Conservation (phyloP, 2,888 invertebrate species). For the Elysia crispata region DNA sequence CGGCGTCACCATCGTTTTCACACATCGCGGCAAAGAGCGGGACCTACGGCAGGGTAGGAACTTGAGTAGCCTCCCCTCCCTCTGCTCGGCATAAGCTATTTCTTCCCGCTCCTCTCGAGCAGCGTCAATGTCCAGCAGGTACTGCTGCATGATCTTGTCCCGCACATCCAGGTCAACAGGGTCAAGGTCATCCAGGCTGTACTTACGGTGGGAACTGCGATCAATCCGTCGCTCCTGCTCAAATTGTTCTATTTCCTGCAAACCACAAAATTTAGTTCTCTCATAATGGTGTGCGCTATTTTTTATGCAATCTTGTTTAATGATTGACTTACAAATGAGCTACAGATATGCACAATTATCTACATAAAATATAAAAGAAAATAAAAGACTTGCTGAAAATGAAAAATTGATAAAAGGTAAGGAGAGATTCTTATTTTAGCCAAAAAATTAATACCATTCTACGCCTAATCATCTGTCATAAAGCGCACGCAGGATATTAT, state of each 20-base stretch:
- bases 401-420: too few relatives aligned
- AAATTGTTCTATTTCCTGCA: slow-evolving; percentile 65
- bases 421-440: neutral
- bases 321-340: neutral
- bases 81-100: slow-evolving; percentile 61
- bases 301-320: neutral
- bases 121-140: slow-evolving; percentile 69
- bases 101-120: slow-evolving; percentile 67
- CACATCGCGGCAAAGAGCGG: slow-evolving; percentile 68
- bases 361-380: neutral
- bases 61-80: slow-evolving; percentile 62
- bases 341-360: neutral
- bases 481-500: too few relatives aligned
- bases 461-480: too few relatives aligned
- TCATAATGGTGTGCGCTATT: neutral
- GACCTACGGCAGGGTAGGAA: slow-evolving; percentile 68
- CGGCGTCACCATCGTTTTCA: slow-evolving; percentile 56
- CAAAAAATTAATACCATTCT: neutral
- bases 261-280: neutral
- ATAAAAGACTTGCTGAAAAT: too few relatives aligned
- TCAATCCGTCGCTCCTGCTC: slow-evolving; percentile 58
- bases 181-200: slow-evolving; percentile 67
- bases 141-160: slow-evolving; percentile 68
- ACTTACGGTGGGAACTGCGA: slow-evolving; percentile 61
- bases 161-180: slow-evolving; percentile 55